Base-by-base conservation (phyloP, 2,113 vertebrate genomes). In the Triplophysa tibetana region DNA sequence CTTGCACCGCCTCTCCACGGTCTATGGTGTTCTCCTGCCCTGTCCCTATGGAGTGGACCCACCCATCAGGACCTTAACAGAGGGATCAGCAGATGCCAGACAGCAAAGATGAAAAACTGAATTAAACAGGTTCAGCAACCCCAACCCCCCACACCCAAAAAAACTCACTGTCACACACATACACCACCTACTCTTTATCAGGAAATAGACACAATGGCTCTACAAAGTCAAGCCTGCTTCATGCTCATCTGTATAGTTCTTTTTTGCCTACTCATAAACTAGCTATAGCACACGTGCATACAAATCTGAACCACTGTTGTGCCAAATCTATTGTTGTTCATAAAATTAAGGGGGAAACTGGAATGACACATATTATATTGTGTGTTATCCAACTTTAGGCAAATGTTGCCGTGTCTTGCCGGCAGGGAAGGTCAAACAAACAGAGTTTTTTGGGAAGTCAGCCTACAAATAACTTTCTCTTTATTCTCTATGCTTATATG, bases 41-140 rank as follows among this genome's bases (percentile, higher is more conserved):
- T 58, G 19, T 77, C 63, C 58, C 67, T 26, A 14, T 70, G 66
- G 64, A 45, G 56, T 45, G 38, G 33, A 11, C 54, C 19, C 70
- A 29, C 69, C 61, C 66, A 56, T 9, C 43, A 75, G 75, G 43
- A 61, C 62, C 64, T 61, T n/a, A 26, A 61, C 54, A 45, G 29
- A 17, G 38, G 41, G 75, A 76, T 70, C 84, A 84, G 79, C 84
- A 87, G 85, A 85, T 87, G 86, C 65, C 77, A 81, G 67, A 72
- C 79, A 79, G 79, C 56, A 80, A 17, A 81, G 64, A 60, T 73
- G 62, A 38, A 76, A 75, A 29, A 72, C 67, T 72, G 78, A 77
- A 84, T 84, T 70, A 85, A 86, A 83, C 73, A 83, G 56, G 62
- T 9, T 50, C 21, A 23, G 2, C 48, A 1, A 70, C 45, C 16